These are phyloP conservation scores for Bicyclus anynana DNA, from an alignment of 1,140 invertebrate species.

Conservation along the genomic window DNA sequence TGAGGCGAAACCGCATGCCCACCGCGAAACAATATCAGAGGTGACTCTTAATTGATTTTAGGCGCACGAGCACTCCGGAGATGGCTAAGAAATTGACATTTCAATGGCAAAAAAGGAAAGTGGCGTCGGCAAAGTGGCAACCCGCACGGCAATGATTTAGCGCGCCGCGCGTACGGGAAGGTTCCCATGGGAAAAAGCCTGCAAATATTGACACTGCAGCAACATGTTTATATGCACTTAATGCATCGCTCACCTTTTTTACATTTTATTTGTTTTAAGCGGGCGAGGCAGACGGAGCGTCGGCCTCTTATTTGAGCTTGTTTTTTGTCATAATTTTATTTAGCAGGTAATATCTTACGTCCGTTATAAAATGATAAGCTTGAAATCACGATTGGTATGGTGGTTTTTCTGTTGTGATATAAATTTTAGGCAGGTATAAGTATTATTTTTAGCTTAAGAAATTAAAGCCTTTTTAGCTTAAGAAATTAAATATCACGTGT, in stretches of 20 bases:
- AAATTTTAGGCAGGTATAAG: background rate
- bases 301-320: conserved; percentile 63
- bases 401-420: background rate
- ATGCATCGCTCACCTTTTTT: conserved; percentile 74
- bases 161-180: conserved; percentile 39
- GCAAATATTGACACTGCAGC: conserved; percentile 74
- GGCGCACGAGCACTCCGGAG: conserved; percentile 25
- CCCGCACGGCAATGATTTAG: conserved; percentile 60
- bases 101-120: conserved; percentile 68
- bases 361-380: conserved; percentile 37
- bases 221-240: conserved; percentile 77
- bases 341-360: conserved; percentile 59
- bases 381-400: conserved; percentile 22
- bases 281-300: conserved; percentile 66
- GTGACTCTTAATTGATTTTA: conserved; percentile 57
- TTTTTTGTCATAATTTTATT: conserved; percentile 69
- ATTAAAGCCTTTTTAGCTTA: too few species aligned
- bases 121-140: conserved; percentile 39
- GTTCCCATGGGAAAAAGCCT: conserved; percentile 72
- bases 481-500: too few species aligned
- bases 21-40: conserved; percentile 28
- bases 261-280: conserved; percentile 69
- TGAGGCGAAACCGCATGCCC: conserved; percentile 23
- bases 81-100: conserved; percentile 59
- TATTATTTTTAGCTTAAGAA: too few species aligned